Evolutionary conservation across 2,888 invertebrate species (phyloP), one percentile per base, ranked within the genome.

Genomic region (Zaprionus bogoriensis): DNA sequence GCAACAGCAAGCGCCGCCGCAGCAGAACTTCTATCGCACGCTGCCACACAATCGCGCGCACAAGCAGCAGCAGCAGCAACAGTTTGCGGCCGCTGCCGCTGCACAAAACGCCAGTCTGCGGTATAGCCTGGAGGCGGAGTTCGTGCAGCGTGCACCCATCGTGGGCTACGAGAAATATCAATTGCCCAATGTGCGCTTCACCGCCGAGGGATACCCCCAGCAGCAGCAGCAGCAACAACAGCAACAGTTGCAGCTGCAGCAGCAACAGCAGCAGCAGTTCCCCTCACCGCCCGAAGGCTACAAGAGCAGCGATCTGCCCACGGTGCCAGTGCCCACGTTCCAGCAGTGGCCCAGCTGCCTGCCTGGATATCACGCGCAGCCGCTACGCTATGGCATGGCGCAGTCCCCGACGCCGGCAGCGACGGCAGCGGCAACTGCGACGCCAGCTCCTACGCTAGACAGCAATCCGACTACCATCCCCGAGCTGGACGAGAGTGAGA

Each of bases 141-240:
- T 93, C 85, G 90, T 93, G 53, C 92, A 93, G 50, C 92, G 93
- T 20, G 88, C 89, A 17, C 90, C 91, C 5, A 91, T 92, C 2
- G 90, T 91, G 17, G 78, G 72, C 67, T 92, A 93, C 84, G 93
- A 92, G 70, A 92, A 92, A 77, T 92, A 92, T 87, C 89, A 83
- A 61, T 28, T 91, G 64, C 89, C 90, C 77, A 93, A 93, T 88
- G 93, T 95, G 47, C 93, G 96, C 70, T 95, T 95, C 87, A 96
- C 96, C 3, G 94, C 95, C 54, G 96, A 96, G 76, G 96, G 96
- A 6, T 96, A 96, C 89, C 96, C 96, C 0, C 93, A 93, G 67
- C 71, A 81, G 4, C 74, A 78, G 4, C 75, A 68, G n/a, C 66
- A 61, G 30, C 76, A 54, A n/a, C 74, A 70, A 23, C 68, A 63